Evolutionary conservation across 37 sponge, comb jelly and placozoan species (phyloP).

Genomic region (Axinella damicornis): DNA sequence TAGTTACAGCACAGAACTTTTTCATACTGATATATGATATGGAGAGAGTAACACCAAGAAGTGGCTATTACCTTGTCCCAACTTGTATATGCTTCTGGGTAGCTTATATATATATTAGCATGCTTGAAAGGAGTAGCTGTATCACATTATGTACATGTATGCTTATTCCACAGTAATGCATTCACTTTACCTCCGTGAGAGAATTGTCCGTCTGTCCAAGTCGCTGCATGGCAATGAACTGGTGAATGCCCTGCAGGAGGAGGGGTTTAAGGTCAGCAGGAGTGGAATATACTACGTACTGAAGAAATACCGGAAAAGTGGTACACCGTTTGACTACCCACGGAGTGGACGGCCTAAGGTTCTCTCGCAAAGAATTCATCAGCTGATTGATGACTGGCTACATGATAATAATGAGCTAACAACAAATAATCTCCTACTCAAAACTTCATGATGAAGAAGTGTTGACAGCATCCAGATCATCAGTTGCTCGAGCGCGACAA

Average conservation of each 20-base stretch:
- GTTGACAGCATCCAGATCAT: neutral
- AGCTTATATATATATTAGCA: too few relatives aligned
- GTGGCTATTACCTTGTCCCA: too few relatives aligned
- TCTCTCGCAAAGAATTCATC: neutral
- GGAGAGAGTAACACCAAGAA: too few relatives aligned
- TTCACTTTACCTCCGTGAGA: neutral
- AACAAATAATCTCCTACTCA: neutral
- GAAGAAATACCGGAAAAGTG: neutral
- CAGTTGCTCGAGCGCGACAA: neutral
- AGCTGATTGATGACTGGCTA: neutral
- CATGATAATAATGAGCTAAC: neutral
- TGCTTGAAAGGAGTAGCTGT: too few relatives aligned
- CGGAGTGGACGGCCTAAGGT: neutral
- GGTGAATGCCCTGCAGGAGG: neutral
- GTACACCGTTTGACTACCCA: neutral
- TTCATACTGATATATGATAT: too few relatives aligned
- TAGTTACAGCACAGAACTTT: too few relatives aligned
- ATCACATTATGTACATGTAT: too few relatives aligned
- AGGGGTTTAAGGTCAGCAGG: slow-evolving; percentile 8
- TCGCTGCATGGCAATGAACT: neutral
- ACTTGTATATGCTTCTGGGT: too few relatives aligned
- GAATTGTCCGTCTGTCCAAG: neutral
- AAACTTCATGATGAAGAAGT: neutral
- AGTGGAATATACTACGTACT: slow-evolving; percentile 4
- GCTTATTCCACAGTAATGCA: neutral